These are phyloP conservation scores for Nomada fabriciana DNA, from an alignment of 2,888 invertebrate species.

Conservation along the genomic window DNA sequence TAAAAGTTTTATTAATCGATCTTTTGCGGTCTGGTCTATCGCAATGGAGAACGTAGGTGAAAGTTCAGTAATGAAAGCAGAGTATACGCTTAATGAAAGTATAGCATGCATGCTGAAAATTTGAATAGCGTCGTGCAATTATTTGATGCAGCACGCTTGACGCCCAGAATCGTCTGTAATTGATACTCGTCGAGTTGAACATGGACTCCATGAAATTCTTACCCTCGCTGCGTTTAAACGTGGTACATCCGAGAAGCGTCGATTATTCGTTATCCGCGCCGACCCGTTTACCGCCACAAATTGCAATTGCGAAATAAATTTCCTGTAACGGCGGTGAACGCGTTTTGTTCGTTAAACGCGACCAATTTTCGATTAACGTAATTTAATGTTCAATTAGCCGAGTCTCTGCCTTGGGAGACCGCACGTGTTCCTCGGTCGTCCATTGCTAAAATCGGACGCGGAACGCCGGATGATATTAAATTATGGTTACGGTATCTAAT, in stretches of 20 bases:
- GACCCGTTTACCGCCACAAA: background rate
- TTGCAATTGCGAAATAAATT: conserved; percentile 4
- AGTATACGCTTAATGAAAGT: background rate
- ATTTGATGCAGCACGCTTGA: background rate
- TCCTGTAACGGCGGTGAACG: background rate
- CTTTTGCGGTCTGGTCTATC: too few relatives aligned
- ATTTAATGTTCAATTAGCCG: conserved; percentile 52
- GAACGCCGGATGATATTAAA: conserved; percentile 28
- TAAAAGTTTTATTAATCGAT: too few relatives aligned
- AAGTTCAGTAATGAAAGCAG: background rate
- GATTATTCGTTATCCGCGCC: background rate
- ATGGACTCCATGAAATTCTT: background rate
- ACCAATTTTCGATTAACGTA: conserved; percentile 37
- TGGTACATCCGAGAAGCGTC: background rate
- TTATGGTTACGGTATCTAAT: conserved; percentile 3
- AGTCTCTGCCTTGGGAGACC: conserved; percentile 14
- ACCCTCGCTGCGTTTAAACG: background rate
- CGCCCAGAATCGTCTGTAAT: background rate
- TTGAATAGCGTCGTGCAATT: background rate
- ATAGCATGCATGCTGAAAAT: background rate
- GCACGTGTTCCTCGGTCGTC: conserved; percentile 34
- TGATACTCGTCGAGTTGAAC: background rate
- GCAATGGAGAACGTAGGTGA: too few relatives aligned
- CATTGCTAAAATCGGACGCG: conserved; percentile 30
- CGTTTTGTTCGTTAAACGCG: background rate